Percentiles rank a stretch among this genome's conserved stretches.
Conservation (phyloP, 2,113 vertebrate genomes). For the Galbula dea region DNA sequence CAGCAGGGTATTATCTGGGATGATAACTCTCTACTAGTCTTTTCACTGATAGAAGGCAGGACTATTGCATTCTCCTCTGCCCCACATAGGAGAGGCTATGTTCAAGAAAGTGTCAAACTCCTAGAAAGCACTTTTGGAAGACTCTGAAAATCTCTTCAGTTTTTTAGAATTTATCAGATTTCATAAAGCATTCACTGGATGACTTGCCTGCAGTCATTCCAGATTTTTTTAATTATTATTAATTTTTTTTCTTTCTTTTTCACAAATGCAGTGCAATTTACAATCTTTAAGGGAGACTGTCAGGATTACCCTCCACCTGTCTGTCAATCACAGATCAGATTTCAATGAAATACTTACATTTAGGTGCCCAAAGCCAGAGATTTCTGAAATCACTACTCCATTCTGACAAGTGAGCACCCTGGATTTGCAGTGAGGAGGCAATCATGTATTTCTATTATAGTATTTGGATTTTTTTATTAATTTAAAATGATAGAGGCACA, state of each 20-base stretch:
- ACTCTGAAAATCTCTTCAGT: not conserved
- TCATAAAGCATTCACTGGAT: not conserved
- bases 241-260: not conserved
- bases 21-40: not conserved
- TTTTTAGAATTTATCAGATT: not conserved
- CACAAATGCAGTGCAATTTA: not conserved
- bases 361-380: not conserved
- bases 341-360: not conserved
- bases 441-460: not conserved
- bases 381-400: not conserved
- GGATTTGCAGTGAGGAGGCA: not conserved
- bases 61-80: not conserved
- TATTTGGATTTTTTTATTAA: not conserved
- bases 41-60: fast-evolving
- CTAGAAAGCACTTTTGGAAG: not conserved
- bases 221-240: not conserved
- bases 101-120: not conserved
- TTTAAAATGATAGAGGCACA: not conserved
- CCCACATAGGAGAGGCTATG: not conserved
- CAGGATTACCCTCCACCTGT: not conserved
- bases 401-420: not conserved
- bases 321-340: not conserved
- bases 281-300: not conserved
- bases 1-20: not conserved
- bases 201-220: not conserved